Conservation (phyloP, 1,140 invertebrate species). For the Drosophila funebris region DNA sequence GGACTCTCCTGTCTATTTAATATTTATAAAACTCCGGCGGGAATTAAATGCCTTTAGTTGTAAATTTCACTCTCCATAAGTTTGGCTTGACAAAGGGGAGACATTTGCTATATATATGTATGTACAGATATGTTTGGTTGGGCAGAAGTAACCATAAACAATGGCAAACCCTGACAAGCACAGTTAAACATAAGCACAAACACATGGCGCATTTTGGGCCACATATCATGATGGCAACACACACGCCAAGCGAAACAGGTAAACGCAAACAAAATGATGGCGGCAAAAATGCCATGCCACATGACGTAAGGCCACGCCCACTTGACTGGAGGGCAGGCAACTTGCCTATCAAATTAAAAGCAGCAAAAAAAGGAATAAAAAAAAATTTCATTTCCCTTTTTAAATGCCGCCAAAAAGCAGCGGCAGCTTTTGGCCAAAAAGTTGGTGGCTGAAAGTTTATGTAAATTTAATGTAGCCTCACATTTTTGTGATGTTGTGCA, state of each 20-base stretch:
- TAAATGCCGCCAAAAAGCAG: constrained; percentile 16
- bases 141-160: constrained; percentile 21
- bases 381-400: constrained; percentile 28
- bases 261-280: constrained; percentile 11
- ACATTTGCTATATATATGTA: too few relatives aligned
- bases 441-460: neutral
- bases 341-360: constrained; percentile 36
- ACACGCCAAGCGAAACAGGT: constrained; percentile 6
- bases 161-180: constrained; percentile 28
- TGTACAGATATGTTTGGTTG: too few relatives aligned
- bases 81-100: neutral
- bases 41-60: neutral
- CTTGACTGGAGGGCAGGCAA: neutral
- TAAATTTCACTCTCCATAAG: neutral
- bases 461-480: constrained; percentile 35
- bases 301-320: constrained; percentile 26
- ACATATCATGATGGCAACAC: constrained; percentile 26
- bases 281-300: constrained; percentile 5
- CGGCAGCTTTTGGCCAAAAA: neutral
- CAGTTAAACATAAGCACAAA: constrained; percentile 18
- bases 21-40: neutral
- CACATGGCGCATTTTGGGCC: constrained; percentile 21
- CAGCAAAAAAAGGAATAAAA: too few relatives aligned
- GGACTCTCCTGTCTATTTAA: neutral
- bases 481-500: constrained; percentile 1